phyloP scores from a whole-genome alignment of 2,797 vertebrate species.

The Mormyrus hasselquistii region DNA sequence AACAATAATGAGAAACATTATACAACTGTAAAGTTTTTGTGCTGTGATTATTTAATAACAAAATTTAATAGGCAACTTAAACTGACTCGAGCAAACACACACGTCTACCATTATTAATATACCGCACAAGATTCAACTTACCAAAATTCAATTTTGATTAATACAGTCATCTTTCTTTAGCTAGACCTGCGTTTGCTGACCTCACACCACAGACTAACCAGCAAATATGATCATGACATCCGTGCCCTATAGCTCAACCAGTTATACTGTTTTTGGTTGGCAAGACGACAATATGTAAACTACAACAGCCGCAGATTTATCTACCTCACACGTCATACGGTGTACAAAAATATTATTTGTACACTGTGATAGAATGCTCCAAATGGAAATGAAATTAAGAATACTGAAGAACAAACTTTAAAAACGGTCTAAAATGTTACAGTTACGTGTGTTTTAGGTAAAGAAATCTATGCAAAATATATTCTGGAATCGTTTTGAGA shows the following conservation, averaged over 20 bases:
- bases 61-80: background rate
- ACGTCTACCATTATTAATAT: background rate
- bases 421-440: no score
- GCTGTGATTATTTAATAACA: background rate
- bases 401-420: no score
- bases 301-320: background rate
- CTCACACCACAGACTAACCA: background rate
- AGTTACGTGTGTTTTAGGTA: no score
- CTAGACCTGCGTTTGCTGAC: background rate
- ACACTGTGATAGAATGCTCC: no score
- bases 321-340: background rate
- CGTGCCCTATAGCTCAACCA: background rate
- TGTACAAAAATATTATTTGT: no score
- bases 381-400: no score
- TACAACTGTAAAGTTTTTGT: background rate
- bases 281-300: background rate
- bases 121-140: slow-evolving; percentile 29
- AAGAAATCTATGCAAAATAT: no score
- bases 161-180: slow-evolving; percentile 44
- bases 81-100: background rate
- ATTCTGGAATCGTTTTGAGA: no score
- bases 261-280: background rate
- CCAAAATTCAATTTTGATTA: slow-evolving; percentile 65
- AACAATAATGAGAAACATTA: background rate
- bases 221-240: background rate